A percentile compares a stretch with the other conserved stretches of the same genome.
Evolutionary conservation across 2,113 vertebrate genomes (phyloP).

Genomic region (Eonycteris spelaea): DNA sequence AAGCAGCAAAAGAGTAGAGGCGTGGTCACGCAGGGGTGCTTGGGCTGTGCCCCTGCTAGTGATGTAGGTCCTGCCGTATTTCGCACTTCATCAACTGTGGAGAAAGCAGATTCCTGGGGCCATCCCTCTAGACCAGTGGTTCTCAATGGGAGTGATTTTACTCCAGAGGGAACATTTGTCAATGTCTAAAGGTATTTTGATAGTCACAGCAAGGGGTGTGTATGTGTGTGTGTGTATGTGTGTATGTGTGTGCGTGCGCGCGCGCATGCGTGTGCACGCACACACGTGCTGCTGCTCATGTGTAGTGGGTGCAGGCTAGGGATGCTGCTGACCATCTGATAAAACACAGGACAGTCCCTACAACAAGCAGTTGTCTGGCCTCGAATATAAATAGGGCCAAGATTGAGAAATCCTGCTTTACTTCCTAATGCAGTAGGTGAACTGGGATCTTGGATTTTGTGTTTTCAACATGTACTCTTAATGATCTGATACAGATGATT

Average conservation of each 20-base stretch:
- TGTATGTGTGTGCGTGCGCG: neutral
- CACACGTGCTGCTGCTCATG: rapidly evolving
- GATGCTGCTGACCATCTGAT: neutral
- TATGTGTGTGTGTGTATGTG: neutral
- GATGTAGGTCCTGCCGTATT: neutral
- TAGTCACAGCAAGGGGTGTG: neutral
- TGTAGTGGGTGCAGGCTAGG: neutral
- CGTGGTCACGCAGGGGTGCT: neutral
- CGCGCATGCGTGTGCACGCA: rapidly evolving
- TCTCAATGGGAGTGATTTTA: neutral
- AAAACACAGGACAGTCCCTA: neutral
- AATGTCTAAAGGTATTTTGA: neutral
- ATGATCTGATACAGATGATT: neutral
- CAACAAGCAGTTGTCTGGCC: neutral
- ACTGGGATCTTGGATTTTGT: neutral
- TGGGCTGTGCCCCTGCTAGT: neutral
- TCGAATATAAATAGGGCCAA: neutral
- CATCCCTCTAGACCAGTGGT: neutral
- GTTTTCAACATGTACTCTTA: neutral
- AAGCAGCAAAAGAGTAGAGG: neutral
- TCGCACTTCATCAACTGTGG: neutral
- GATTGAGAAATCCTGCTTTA: neutral
- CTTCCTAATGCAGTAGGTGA: neutral
- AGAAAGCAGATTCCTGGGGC: neutral
- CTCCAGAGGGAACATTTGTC: neutral